Base-by-base conservation (phyloP, 2,113 vertebrate species). In the Himantopus leucocephalus region DNA sequence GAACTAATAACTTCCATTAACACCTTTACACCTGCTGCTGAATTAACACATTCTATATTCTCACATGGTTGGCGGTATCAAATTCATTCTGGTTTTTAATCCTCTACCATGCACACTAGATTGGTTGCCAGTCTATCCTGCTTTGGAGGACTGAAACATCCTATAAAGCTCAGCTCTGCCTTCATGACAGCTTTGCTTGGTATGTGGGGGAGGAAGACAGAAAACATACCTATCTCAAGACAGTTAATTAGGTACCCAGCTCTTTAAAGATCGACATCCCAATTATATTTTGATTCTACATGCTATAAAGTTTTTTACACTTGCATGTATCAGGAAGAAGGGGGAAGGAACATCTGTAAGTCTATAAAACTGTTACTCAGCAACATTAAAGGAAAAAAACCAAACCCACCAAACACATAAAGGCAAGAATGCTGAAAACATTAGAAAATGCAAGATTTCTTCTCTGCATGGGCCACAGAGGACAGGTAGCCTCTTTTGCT, bases 141-240 rank as follows among this genome's bases (percentile, higher is more conserved):
- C 43, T 93, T 21, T 71, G 47, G 43, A 97, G 55, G 29, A 47
- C 76, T 76, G 76, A 89, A 93, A 72, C 70, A 75, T 85, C 56
- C 68, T 48, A 27, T 45, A 68, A 71, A 94, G 76, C 79, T 89
- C 47, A 93, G 81, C 66, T 89, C 55, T 89, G 66, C 56, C 79
- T 88, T 64, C 85, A 10, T 0, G 5, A 92, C 85, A 96, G 72
- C 88, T 92, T 66, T 91, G 30, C 73, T 52, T 91, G 37, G 17
- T 59, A 72, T 62, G 39, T 45, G 63, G 80, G 29, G 81, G 88
- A 94, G 50, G 27, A 71, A 91, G 64, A 87, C 56, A 81, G 76
- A 91, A 92, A 96, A 94, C 78, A 90, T 50, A 94, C 68, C 84
- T 77, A 56, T 37, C 82, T 88, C 76, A 53, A 90, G 48, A 53